Evolutionary conservation across 2,797 vertebrate species (phyloP).

Genomic region (Ctenopoma multispine): DNA sequence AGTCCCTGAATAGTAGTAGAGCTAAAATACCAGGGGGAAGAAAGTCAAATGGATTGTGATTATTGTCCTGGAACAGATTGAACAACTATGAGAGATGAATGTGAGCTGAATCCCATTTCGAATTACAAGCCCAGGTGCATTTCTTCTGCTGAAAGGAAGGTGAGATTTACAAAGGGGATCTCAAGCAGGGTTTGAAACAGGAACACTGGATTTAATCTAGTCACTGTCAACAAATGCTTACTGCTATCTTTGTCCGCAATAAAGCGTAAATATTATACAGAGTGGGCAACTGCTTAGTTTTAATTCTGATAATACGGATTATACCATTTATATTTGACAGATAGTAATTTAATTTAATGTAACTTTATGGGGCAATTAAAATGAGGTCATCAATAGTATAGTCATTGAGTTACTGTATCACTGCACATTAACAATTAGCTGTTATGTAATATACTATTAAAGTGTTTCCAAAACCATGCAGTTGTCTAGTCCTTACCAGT

Average conservation of each 20-base stretch:
- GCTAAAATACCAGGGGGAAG: constrained; percentile 90
- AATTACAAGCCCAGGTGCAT: constrained; percentile 55
- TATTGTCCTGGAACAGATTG: constrained; percentile 94
- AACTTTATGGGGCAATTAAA: neutral
- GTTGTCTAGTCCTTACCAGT: constrained; percentile 5
- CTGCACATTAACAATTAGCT: neutral
- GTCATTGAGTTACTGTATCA: neutral
- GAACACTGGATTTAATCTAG: constrained; percentile 56
- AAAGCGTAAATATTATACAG: constrained; percentile 40
- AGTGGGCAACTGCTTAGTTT: neutral
- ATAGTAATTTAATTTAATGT: neutral
- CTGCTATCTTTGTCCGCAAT: constrained; percentile 45
- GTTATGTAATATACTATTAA: neutral
- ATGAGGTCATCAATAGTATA: neutral
- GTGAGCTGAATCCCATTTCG: constrained; percentile 88
- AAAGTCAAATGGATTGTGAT: constrained; percentile 92
- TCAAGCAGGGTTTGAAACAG: constrained; percentile 47
- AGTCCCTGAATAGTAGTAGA: constrained; percentile 70
- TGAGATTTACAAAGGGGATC: constrained; percentile 59
- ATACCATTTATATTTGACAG: neutral
- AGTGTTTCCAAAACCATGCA: neutral
- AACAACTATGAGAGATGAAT: constrained; percentile 87
- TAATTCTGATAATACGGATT: constrained; percentile 8
- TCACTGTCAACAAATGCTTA: constrained; percentile 37
- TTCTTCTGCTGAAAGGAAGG: constrained; percentile 63